Conservation (phyloP, 1,140 invertebrate species). For the Temnothorax longispinosus region DNA sequence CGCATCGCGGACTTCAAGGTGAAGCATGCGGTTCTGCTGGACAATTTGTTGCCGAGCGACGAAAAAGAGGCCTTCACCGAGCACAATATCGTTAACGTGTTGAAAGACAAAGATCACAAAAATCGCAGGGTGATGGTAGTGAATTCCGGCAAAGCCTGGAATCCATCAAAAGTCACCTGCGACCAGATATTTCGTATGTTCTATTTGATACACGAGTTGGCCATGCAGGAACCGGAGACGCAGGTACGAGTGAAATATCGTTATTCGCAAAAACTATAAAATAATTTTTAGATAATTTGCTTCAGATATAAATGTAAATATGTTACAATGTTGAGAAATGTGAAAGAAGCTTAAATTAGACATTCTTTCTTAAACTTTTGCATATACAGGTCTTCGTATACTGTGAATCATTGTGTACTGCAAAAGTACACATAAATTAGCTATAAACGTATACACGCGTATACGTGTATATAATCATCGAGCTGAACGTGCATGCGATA, state of each 20-base stretch:
- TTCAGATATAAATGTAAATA: not conserved
- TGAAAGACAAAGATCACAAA: slow-evolving; percentile 90
- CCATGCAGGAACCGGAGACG: slow-evolving; percentile 90
- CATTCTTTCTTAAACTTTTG: not conserved
- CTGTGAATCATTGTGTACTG: not conserved
- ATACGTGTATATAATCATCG: not conserved
- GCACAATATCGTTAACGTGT: slow-evolving; percentile 91
- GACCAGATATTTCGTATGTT: slow-evolving; percentile 92
- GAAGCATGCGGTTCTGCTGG: slow-evolving; percentile 88
- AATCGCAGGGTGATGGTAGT: slow-evolving; percentile 88
- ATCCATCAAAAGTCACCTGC: slow-evolving; percentile 89
- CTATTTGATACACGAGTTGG: slow-evolving; percentile 91
- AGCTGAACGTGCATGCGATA: not conserved
- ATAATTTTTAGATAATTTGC: slow-evolving; percentile 4
- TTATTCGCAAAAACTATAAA: not conserved
- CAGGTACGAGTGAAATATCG: slow-evolving; percentile 83
- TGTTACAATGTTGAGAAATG: not conserved
- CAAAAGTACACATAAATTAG: not conserved
- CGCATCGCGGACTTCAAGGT: slow-evolving; percentile 90
- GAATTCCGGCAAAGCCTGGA: slow-evolving; percentile 89
- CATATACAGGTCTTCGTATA: not conserved
- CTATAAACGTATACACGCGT: not conserved
- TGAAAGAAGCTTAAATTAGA: slow-evolving; percentile 14
- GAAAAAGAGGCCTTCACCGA: slow-evolving; percentile 89
- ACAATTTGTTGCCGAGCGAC: slow-evolving; percentile 88